These are phyloP conservation scores for Netelia fuscicornis DNA, from an alignment of 2,888 invertebrate species.

Conservation along the genomic window DNA sequence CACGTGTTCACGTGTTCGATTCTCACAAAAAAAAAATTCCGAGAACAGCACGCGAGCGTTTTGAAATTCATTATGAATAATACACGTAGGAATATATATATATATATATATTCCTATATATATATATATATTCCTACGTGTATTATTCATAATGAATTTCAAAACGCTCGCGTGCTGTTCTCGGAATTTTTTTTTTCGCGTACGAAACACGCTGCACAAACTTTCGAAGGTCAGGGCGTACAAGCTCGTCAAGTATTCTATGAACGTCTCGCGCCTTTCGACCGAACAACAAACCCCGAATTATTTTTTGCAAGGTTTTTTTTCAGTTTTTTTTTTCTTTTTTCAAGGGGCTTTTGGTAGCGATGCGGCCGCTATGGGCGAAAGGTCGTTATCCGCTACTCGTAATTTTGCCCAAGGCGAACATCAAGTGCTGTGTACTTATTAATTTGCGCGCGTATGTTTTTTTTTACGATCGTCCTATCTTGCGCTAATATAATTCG, in stretches of 20 bases:
- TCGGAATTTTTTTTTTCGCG: constrained; percentile 36
- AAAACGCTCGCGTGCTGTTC: not conserved
- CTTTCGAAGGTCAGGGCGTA: constrained; percentile 19
- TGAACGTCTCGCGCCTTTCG: constrained; percentile 31
- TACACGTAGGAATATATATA: too few relatives aligned
- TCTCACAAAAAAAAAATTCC: too few relatives aligned
- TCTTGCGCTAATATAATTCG: constrained; percentile 10
- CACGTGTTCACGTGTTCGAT: too few relatives aligned
- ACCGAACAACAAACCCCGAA: constrained; percentile 1
- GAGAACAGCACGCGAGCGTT: too few relatives aligned
- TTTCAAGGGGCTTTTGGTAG: not conserved
- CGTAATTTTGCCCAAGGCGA: not conserved
- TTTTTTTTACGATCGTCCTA: constrained; percentile 1
- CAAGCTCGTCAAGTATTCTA: constrained; percentile 47
- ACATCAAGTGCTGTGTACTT: not conserved
- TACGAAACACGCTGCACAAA: not conserved
- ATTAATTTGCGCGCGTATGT: not conserved
- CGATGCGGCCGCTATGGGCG: not conserved
- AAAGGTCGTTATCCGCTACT: not conserved
- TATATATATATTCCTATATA: too few relatives aligned
- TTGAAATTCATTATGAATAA: too few relatives aligned
- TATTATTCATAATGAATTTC: not conserved
- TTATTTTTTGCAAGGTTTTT: constrained; percentile 19
- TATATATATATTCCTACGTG: not conserved
- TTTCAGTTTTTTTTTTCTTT: not conserved